These are phyloP conservation scores for Myanophis thanlyinensis DNA, from an alignment of 2,113 vertebrate genomes.

Conservation along the genomic window DNA sequence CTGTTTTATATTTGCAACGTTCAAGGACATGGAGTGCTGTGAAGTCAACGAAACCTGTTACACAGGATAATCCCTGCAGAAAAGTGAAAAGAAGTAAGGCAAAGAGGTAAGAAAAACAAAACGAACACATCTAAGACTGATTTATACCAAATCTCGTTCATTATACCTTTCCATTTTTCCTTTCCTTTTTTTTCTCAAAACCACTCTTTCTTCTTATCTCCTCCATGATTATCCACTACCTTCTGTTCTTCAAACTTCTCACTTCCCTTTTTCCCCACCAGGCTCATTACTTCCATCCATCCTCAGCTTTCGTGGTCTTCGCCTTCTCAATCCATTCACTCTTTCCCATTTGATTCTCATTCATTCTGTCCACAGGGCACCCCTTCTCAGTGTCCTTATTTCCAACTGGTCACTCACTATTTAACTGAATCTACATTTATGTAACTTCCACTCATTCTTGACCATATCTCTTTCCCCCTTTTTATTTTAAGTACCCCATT, in stretches of 20 bases:
- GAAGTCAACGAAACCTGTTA: not conserved
- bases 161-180: not conserved
- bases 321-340: not conserved
- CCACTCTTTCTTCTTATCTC: not conserved
- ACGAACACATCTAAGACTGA: not conserved
- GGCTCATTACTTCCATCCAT: not conserved
- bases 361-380: not conserved
- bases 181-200: not conserved
- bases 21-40: not conserved
- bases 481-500: not conserved
- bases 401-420: not conserved
- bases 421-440: not conserved
- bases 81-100: not conserved
- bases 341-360: not conserved
- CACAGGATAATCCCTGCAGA: not conserved
- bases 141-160: not conserved
- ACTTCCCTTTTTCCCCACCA: rapidly evolving
- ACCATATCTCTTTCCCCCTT: not conserved
- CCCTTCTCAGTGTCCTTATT: not conserved
- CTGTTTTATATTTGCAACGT: not conserved
- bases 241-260: not conserved
- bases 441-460: not conserved
- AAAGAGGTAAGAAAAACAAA: not conserved
- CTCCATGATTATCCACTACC: not conserved
- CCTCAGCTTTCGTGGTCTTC: not conserved